Evolutionary conservation across 1,140 invertebrate genomes (phyloP).

Genomic region (Philopotamus ludificatus): DNA sequence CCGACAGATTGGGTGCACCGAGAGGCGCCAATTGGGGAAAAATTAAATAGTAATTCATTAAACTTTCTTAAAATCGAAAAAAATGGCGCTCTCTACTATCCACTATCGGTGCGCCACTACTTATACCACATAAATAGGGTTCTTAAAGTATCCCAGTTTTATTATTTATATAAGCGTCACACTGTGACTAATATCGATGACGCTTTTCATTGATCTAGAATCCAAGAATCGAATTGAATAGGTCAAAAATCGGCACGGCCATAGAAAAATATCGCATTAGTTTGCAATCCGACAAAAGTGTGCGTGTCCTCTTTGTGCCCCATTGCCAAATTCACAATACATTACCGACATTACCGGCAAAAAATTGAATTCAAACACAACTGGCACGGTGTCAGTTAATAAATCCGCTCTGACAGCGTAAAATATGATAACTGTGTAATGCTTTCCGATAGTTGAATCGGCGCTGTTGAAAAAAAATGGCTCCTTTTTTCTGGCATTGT

Average conservation of each 20-base stretch:
- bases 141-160: too few relatives aligned
- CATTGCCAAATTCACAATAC: background rate
- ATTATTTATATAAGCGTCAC: too few relatives aligned
- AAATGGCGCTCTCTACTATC: too few relatives aligned
- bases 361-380: conserved; percentile 9
- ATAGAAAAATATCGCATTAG: background rate
- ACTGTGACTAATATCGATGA: too few relatives aligned
- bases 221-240: too few relatives aligned
- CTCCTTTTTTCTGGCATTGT: background rate
- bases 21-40: too few relatives aligned
- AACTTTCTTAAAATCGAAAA: too few relatives aligned
- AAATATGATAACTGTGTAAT: conserved; percentile 40
- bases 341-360: background rate
- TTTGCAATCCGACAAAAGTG: background rate
- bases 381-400: conserved; percentile 27
- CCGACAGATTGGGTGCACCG: too few relatives aligned
- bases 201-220: too few relatives aligned
- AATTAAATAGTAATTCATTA: too few relatives aligned
- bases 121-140: too few relatives aligned
- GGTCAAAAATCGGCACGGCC: background rate
- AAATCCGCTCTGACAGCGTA: conserved; percentile 38
- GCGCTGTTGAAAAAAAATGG: background rate
- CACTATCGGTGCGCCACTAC: too few relatives aligned
- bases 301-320: background rate
- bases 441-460: background rate